Evolutionary conservation across 2,113 vertebrate genomes (phyloP).

Genomic region (Gambusia affinis): DNA sequence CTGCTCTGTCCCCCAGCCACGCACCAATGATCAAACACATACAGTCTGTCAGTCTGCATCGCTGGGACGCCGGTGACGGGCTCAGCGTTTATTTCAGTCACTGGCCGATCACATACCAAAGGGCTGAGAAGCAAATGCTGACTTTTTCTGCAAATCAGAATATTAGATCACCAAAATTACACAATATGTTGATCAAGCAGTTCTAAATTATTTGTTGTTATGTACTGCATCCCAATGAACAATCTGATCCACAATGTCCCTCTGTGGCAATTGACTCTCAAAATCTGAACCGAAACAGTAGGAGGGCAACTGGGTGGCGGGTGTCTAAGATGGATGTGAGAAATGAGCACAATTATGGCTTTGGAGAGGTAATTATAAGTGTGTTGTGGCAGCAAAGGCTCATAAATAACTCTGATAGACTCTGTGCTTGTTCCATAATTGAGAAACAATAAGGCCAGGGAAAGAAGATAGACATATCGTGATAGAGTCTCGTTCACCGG

Average conservation of each 20-base stretch:
- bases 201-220: not conserved
- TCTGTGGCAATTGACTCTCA: conserved; percentile 41
- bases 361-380: conserved; percentile 75
- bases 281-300: conserved; percentile 47
- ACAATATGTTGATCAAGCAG: not conserved
- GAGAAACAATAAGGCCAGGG: conserved; percentile 64
- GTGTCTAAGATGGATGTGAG: conserved; percentile 61
- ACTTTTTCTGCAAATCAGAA: not conserved
- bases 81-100: conserved; percentile 67
- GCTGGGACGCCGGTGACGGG: conserved; percentile 51
- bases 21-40: conserved; percentile 75
- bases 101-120: conserved; percentile 51
- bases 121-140: conserved; percentile 20
- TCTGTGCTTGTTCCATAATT: conserved; percentile 62
- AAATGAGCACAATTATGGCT: conserved; percentile 77
- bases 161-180: not conserved
- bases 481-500: conserved; percentile 39
- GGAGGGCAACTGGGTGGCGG: conserved; percentile 32
- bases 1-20: conserved; percentile 55
- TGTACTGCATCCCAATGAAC: conserved; percentile 4
- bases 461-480: conserved; percentile 27
- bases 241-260: conserved; percentile 48
- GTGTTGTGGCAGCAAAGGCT: conserved; percentile 42
- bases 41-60: conserved; percentile 70
- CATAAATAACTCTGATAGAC: conserved; percentile 68